phyloP scores from a whole-genome alignment of 2,797 vertebrate genomes.

The Mormyrops attenuatus region DNA sequence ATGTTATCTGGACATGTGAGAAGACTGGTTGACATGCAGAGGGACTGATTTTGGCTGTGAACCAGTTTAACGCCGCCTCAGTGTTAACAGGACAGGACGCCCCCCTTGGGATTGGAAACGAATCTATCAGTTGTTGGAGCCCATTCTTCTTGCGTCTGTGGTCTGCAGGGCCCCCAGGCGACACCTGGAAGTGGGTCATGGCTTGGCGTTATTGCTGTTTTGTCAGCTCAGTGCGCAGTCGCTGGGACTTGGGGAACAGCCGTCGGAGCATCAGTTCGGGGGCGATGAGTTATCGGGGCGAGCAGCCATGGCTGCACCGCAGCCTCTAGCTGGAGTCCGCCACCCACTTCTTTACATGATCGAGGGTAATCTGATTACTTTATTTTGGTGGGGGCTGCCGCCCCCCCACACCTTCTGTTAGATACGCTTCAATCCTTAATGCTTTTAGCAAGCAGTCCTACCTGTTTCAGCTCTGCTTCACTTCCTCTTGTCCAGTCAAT shows the following conservation, averaged over 20 bases:
- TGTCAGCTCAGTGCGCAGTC: neutral
- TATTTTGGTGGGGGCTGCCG: neutral
- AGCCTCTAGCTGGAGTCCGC: neutral
- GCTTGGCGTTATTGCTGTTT: neutral
- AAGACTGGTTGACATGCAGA: neutral
- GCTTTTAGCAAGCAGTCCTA: neutral
- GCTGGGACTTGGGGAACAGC: neutral
- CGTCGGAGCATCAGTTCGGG: neutral
- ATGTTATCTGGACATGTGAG: neutral
- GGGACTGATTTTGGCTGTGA: neutral
- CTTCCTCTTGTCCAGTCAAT: neutral
- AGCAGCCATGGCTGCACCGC: neutral
- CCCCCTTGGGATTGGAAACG: neutral
- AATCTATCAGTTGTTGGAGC: neutral
- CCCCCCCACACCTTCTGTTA: neutral
- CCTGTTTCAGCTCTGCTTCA: neutral
- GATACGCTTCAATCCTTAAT: neutral
- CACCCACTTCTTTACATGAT: neutral
- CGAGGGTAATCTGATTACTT: slow-evolving; percentile 16
- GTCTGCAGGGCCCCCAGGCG: neutral
- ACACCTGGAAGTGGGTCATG: neutral
- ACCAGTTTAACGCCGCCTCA: neutral
- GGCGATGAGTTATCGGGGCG: neutral
- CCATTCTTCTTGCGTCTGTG: neutral
- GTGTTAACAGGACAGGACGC: neutral